Base-by-base conservation (phyloP, 35 echinoderm and acorn worm genomes). In the Eucidaris tribuloides region DNA sequence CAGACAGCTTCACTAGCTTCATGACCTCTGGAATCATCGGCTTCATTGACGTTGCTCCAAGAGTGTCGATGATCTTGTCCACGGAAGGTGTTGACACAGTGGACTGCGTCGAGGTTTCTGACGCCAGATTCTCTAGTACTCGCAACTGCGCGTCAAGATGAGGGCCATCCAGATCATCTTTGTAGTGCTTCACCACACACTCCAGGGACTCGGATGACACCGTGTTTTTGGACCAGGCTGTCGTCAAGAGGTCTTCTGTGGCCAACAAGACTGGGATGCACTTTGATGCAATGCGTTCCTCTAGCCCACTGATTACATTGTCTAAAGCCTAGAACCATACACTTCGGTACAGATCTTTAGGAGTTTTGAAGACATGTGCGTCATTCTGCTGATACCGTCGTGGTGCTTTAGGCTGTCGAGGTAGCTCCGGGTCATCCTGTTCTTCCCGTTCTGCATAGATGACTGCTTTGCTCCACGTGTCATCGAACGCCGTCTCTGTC, bases 11-110 rank as follows among this genome's bases (percentile, higher is more conserved):
- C 17, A 27, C 34, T 7, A 63, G 80, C 62, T 54, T 82, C 25
- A 58, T 17, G 45, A 82, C 36, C 50, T 82, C 30, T 13, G 80
- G 80, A 36, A 82, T 59, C 57, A 82, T 59, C 17, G n/a, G 35
- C 35, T 54, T 25, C 31, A 82, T 82, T 36, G 28, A 46, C 37
- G 74, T 2, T 33, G 18, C n/a, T 78, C 37, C 41, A 42, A 78
- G 29, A 34, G 63, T 6, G 63, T 29, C 30, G 34, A 68, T 68
- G 63, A 68, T 68, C 5, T 68, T 29, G 3, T 68, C 5, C 63
- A 68, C 63, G 29, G 63, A 33, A 17, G 37, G 63, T 24, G 5
- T 37, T 17, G 24, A 29, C 37, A 14, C 34, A n/a, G n/a, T 33
- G 63, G 34, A 6, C 30, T 68, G 1, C 63, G 27, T 0, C 27